phyloP scores from a whole-genome alignment of 1,140 invertebrate species.

The Hormaphis cornu region DNA sequence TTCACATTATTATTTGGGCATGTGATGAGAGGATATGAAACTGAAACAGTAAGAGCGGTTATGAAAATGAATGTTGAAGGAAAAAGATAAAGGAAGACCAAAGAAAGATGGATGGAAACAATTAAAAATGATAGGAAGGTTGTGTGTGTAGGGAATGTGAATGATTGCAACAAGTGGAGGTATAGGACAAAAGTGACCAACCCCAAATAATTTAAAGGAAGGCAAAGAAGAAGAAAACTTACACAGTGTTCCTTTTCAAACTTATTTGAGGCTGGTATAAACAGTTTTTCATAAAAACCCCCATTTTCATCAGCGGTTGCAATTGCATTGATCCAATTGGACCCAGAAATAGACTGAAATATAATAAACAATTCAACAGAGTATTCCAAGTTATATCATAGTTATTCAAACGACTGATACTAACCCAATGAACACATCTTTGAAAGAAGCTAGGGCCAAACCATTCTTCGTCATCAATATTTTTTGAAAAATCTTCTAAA shows the following conservation, averaged over 20 bases:
- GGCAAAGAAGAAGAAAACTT: no score
- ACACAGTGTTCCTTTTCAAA: neutral
- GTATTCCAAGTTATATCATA: neutral
- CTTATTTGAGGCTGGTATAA: neutral
- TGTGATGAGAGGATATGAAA: no score
- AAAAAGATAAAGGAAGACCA: no score
- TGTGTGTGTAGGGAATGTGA: no score
- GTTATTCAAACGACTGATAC: neutral
- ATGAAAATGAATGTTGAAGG: no score
- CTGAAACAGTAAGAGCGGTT: no score
- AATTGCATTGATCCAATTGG: conserved; percentile 17
- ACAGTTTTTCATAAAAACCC: conserved; percentile 14
- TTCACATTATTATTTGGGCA: no score
- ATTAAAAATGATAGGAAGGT: no score
- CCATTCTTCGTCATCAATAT: neutral
- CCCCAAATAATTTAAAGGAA: no score
- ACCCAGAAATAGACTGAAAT: conserved; percentile 15
- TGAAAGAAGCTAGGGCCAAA: conserved; percentile 16
- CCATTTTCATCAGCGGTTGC: conserved; percentile 17
- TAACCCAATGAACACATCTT: conserved; percentile 17
- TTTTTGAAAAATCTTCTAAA: neutral
- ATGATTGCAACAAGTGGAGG: no score
- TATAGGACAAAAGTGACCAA: no score
- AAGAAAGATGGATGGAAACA: no score
- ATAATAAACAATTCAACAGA: neutral